Percentiles rank a stretch among this genome's conserved stretches.
Conservation (phyloP, 2,113 vertebrate genomes). For the Dasyurus viverrinus region DNA sequence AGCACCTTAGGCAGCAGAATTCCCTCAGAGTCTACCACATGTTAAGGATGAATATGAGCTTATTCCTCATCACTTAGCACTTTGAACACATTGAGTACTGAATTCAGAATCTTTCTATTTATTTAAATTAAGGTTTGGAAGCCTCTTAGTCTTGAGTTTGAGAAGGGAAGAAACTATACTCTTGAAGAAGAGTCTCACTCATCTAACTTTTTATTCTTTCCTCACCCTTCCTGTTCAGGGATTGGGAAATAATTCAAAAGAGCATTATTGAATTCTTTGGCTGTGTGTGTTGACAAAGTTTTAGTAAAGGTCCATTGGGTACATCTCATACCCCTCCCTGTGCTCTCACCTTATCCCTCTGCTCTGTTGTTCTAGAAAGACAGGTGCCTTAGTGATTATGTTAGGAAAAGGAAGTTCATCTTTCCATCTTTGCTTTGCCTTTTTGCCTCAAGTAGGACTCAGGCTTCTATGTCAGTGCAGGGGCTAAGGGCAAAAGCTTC, state of each 20-base stretch:
- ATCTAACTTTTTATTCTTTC: background rate
- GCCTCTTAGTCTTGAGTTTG: background rate
- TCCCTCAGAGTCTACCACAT: background rate
- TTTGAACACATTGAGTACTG: slow-evolving; percentile 25
- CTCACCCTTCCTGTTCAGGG: background rate
- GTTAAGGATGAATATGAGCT: background rate
- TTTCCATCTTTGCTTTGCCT: background rate
- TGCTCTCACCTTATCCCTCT: background rate
- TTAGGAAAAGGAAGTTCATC: background rate
- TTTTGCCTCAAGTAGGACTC: slow-evolving; percentile 16
- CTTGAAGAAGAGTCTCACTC: background rate
- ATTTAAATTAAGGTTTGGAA: slow-evolving; percentile 25
- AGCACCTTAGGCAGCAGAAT: background rate
- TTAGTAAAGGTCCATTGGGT: no score
- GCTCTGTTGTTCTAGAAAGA: background rate
- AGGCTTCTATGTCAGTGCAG: background rate
- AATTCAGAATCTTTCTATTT: slow-evolving; percentile 58
- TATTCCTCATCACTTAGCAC: slow-evolving; percentile 9
- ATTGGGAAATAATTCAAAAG: background rate
- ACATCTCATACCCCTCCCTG: background rate
- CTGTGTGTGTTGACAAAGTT: background rate
- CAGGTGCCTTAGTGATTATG: background rate
- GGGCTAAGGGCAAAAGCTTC: background rate
- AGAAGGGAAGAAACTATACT: background rate
- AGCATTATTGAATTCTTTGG: background rate